These are phyloP conservation scores for Tyria jacobaeae DNA, from an alignment of 2,888 invertebrate genomes.

Conservation along the genomic window DNA sequence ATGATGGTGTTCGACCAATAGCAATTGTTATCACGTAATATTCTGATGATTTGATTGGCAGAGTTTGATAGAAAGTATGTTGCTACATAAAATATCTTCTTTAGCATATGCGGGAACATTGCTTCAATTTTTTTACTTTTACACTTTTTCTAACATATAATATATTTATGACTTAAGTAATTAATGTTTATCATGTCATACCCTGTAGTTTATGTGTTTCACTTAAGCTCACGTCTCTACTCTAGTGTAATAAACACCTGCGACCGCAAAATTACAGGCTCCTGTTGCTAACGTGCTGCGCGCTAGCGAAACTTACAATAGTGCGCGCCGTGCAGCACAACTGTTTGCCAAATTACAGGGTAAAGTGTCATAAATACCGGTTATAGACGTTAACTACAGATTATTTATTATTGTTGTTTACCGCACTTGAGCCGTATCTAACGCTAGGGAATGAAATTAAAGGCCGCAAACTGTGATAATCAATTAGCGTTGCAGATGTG, in stretches of 20 bases:
- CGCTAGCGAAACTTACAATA: conserved; percentile 63
- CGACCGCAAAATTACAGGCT: conserved; percentile 81
- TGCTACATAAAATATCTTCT: too few relatives aligned
- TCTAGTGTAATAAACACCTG: conserved; percentile 74
- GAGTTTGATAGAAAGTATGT: too few relatives aligned
- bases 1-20: too few relatives aligned
- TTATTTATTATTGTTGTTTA: conserved; percentile 64
- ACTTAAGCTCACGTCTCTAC: conserved; percentile 58
- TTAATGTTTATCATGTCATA: conserved; percentile 35
- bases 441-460: conserved; percentile 41
- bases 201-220: conserved; percentile 56
- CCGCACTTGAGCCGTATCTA: conserved; percentile 56
- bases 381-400: conserved; percentile 57
- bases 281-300: conserved; percentile 70
- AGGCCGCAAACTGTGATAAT: conserved; percentile 49
- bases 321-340: conserved; percentile 60
- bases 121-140: neutral
- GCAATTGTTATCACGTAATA: too few relatives aligned
- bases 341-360: conserved; percentile 83
- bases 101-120: too few relatives aligned
- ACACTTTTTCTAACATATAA: neutral
- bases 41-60: too few relatives aligned
- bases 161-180: neutral
- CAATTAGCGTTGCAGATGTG: conserved; percentile 32
- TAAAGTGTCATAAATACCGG: conserved; percentile 77